phyloP scores from a whole-genome alignment of 1,140 invertebrate species.

The Portunus trituberculatus region DNA sequence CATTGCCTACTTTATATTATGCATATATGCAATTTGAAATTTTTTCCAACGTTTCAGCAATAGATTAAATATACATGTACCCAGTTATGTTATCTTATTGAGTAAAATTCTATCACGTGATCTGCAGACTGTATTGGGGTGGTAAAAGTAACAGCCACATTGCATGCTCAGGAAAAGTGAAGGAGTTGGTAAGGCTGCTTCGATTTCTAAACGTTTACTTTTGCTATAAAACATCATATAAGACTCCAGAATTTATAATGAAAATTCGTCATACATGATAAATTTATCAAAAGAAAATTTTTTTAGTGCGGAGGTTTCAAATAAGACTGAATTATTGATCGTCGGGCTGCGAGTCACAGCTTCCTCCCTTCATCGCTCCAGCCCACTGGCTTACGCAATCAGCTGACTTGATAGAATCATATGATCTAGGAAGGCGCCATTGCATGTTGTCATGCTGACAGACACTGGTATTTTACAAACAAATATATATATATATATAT shows the following conservation, averaged over 20 bases:
- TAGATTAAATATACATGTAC: too few species aligned
- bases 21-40: too few species aligned
- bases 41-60: too few species aligned
- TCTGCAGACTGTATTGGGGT: neutral
- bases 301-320: neutral
- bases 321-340: neutral
- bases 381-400: too few species aligned
- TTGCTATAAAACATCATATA: neutral
- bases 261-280: neutral
- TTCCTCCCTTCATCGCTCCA: neutral
- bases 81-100: too few species aligned
- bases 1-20: too few species aligned
- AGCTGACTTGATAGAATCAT: neutral
- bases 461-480: too few species aligned
- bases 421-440: too few species aligned
- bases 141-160: conserved; percentile 30
- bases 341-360: neutral
- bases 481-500: too few species aligned
- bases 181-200: neutral
- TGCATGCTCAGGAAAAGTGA: neutral
- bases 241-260: neutral
- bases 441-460: too few species aligned
- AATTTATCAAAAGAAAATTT: neutral
- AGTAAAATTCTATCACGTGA: too few species aligned
- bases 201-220: neutral